phyloP scores from a whole-genome alignment of 2,797 vertebrate species.

The Lepilemur septentrionalis region DNA sequence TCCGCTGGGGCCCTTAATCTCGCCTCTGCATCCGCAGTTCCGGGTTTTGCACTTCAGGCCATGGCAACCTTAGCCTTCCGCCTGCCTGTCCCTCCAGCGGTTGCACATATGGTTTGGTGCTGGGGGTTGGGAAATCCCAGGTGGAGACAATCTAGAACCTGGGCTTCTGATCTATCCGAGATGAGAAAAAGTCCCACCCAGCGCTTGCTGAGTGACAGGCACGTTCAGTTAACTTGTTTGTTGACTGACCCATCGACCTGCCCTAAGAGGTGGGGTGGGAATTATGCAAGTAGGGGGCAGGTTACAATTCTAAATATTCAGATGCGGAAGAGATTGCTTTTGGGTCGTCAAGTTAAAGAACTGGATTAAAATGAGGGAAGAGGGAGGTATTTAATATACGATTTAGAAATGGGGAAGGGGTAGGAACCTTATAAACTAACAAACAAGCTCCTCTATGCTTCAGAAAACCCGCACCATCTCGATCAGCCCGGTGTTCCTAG shows the following conservation, averaged over 20 bases:
- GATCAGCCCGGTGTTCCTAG: not conserved
- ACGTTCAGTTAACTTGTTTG: not conserved
- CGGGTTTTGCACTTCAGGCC: fast-evolving
- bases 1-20: not conserved
- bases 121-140: not conserved
- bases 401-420: not conserved
- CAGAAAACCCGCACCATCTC: not conserved
- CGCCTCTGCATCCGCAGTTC: no score
- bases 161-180: fast-evolving
- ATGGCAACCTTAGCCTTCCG: no score
- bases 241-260: not conserved
- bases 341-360: not conserved
- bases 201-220: not conserved
- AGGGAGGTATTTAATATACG: not conserved
- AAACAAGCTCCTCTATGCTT: not conserved
- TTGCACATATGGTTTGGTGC: fast-evolving
- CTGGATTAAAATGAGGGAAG: not conserved
- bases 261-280: not conserved
- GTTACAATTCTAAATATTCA: not conserved
- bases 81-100: no score
- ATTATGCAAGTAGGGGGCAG: not conserved
- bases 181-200: fast-evolving
- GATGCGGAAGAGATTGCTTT: not conserved
- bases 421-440: not conserved
- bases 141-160: not conserved